phyloP scores from a whole-genome alignment of 92 coral and sea anemone genomes.

The Scolanthus callimorphus region DNA sequence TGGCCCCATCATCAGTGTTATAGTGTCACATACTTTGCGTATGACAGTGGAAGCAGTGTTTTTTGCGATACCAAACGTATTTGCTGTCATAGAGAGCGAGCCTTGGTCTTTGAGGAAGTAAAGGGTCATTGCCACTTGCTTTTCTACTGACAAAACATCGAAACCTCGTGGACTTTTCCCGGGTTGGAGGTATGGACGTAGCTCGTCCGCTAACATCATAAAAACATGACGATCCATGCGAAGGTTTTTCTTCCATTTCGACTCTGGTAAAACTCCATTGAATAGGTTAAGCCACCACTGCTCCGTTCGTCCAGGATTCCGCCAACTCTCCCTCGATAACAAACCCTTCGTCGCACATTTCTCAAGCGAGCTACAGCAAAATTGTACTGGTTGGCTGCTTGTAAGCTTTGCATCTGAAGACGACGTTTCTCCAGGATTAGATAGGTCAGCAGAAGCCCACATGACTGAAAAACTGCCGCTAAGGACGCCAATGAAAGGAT shows the following conservation, averaged over 20 bases:
- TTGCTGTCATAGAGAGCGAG: slow-evolving; percentile 45
- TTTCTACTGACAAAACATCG: slow-evolving; percentile 22
- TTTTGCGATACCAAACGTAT: slow-evolving; percentile 39
- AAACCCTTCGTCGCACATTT: slow-evolving; percentile 19
- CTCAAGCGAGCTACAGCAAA: slow-evolving; percentile 32
- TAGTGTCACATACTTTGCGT: no score
- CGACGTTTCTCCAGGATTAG: slow-evolving; percentile 21
- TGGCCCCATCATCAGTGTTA: no score
- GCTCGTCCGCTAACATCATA: slow-evolving; percentile 48
- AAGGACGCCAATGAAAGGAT: slow-evolving; percentile 41
- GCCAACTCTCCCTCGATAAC: slow-evolving; percentile 29
- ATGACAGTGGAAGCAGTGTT: slow-evolving; percentile 11
- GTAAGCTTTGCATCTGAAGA: slow-evolving; percentile 19
- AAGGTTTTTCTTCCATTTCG: slow-evolving; percentile 37
- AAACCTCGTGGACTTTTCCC: slow-evolving; percentile 30
- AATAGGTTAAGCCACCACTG: slow-evolving; percentile 49
- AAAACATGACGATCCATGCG: slow-evolving; percentile 31
- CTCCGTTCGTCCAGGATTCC: slow-evolving; percentile 31
- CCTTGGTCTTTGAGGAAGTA: no score
- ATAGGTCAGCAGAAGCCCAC: slow-evolving; percentile 32
- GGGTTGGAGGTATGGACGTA: slow-evolving; percentile 33
- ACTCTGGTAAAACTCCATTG: slow-evolving; percentile 33
- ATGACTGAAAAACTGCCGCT: slow-evolving; percentile 42
- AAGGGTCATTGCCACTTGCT: slow-evolving; percentile 38
- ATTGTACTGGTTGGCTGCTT: slow-evolving; percentile 26